phyloP scores from a whole-genome alignment of 2,888 invertebrate genomes.

The Sminthurinus aureus region DNA sequence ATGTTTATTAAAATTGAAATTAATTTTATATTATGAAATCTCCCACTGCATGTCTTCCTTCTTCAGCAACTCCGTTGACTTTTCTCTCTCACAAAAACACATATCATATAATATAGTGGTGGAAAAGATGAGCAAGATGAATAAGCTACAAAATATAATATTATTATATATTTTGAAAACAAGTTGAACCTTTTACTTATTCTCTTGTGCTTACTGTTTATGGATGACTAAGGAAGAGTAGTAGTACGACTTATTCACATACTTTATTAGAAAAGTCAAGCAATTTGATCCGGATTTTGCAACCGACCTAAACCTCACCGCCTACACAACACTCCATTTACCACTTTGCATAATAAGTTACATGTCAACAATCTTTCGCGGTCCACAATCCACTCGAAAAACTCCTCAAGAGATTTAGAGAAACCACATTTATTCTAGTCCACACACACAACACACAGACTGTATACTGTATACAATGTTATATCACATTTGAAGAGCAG shows the following conservation, averaged over 20 bases:
- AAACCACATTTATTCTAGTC: no score
- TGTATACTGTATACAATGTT: not conserved
- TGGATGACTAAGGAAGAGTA: not conserved
- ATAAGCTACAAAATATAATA: no score
- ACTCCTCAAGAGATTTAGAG: not conserved
- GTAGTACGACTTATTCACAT: constrained; percentile 4
- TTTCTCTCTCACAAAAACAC: no score
- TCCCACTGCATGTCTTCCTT: not conserved
- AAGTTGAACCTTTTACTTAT: not conserved
- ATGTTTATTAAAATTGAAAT: not conserved
- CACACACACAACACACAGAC: not conserved
- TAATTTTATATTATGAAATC: not conserved
- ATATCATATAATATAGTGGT: no score
- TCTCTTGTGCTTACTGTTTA: not conserved
- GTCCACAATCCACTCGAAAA: constrained; percentile 10
- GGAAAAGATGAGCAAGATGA: no score
- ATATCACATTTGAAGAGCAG: not conserved
- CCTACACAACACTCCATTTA: constrained; percentile 10
- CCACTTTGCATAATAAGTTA: constrained; percentile 19
- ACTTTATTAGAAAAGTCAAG: constrained; percentile 28
- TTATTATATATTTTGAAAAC: not conserved
- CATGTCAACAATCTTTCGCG: constrained; percentile 34
- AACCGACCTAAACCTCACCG: constrained; percentile 26
- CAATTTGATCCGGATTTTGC: constrained; percentile 37
- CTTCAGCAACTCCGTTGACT: no score